Percentiles rank a stretch among this genome's conserved stretches.
Conservation (phyloP, 23 tunicate species). For the Trididemnum miniatum region DNA sequence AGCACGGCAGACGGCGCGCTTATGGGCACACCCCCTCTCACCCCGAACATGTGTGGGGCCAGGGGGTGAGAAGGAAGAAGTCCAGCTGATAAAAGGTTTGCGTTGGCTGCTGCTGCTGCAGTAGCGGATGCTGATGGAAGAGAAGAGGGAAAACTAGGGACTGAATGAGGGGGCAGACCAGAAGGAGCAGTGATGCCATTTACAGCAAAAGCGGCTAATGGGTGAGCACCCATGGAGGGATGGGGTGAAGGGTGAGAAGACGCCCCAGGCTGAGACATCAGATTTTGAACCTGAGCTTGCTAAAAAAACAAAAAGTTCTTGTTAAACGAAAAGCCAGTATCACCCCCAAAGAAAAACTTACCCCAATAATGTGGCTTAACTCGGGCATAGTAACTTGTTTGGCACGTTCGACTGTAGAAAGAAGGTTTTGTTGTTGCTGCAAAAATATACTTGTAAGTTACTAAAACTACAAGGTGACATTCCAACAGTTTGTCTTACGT, state of each 20-base stretch:
- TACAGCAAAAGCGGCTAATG: constrained; percentile 56
- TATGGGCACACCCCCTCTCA: constrained; percentile 39
- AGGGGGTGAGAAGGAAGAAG: constrained; percentile 40
- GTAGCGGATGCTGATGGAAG: constrained; percentile 34
- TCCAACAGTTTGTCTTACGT: too few relatives aligned
- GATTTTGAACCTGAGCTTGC: constrained; percentile 82
- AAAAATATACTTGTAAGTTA: background rate
- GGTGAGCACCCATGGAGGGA: constrained; percentile 48
- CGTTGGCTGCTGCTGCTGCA: constrained; percentile 21
- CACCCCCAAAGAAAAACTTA: constrained; percentile 37
- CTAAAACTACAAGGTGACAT: background rate
- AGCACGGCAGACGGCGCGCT: background rate
- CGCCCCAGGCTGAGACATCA: constrained; percentile 62
- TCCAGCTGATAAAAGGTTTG: constrained; percentile 8
- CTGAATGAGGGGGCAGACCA: constrained; percentile 32
- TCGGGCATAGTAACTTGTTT: constrained; percentile 91
- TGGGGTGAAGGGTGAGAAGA: constrained; percentile 53
- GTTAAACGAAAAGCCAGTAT: too few relatives aligned
- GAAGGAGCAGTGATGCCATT: constrained; percentile 42
- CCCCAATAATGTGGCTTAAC: constrained; percentile 83
- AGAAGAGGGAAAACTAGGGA: constrained; percentile 24
- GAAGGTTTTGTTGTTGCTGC: constrained; percentile 90
- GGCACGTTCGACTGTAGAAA: constrained; percentile 87
- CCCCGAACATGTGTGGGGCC: constrained; percentile 29
- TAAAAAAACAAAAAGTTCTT: too few relatives aligned